Percentiles rank a stretch among this genome's conserved stretches.
Conservation (phyloP, 1,140 invertebrate species). For the Monomorium pharaonis region DNA sequence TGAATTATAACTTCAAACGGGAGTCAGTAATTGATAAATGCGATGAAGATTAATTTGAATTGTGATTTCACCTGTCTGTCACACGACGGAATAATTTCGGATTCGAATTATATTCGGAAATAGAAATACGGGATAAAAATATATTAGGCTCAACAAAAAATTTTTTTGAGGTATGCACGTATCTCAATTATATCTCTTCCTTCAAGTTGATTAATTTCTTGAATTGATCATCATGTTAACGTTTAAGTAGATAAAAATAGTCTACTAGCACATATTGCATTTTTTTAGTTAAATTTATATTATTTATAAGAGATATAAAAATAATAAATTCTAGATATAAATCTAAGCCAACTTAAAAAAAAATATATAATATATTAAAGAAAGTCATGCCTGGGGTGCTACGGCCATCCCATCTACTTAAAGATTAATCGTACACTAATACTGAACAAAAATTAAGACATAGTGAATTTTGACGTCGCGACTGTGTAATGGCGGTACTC, state of each 20-base stretch:
- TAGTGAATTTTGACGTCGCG: not conserved
- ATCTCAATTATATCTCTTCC: too few species aligned
- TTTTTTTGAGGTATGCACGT: not conserved
- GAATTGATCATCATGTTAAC: not conserved
- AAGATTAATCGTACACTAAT: not conserved
- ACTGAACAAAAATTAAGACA: not conserved
- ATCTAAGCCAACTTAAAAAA: too few species aligned
- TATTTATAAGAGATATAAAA: too few species aligned
- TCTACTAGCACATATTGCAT: too few species aligned
- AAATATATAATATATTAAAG: too few species aligned
- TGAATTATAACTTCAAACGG: not conserved
- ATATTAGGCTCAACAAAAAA: not conserved
- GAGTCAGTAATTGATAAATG: conserved; percentile 15
- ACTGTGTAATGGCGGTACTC: not conserved
- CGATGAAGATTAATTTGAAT: conserved; percentile 41
- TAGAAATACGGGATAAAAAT: not conserved
- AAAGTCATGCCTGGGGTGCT: too few species aligned
- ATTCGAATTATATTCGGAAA: not conserved
- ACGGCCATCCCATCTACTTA: too few species aligned
- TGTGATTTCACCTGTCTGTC: conserved; percentile 34
- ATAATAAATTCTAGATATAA: too few species aligned
- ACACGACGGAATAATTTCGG: not conserved
- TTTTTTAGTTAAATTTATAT: too few species aligned
- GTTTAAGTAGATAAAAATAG: too few species aligned
- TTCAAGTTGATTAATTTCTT: not conserved